Conservation (phyloP, 2,113 vertebrate genomes). For the Semnopithecus entellus region DNA sequence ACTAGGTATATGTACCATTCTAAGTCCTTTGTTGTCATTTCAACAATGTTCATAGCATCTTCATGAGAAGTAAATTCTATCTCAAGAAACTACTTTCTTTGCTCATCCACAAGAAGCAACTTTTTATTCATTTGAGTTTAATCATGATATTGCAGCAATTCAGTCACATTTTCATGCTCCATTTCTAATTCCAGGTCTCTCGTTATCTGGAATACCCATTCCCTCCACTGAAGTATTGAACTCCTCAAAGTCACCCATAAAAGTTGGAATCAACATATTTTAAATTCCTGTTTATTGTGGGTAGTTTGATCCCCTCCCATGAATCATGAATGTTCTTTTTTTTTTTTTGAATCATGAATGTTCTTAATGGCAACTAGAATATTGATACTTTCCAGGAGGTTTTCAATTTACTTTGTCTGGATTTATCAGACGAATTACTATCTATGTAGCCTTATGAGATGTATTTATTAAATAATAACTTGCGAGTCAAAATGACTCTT, state of each 20-base stretch:
- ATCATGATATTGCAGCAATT: not conserved
- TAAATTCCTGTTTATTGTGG: not conserved
- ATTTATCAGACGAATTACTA: not conserved
- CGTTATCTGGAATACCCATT: not conserved
- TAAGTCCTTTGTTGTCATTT: not conserved
- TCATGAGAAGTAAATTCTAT: not conserved
- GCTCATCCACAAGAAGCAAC: not conserved
- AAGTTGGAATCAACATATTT: not conserved
- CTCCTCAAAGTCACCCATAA: not conserved
- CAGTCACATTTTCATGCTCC: not conserved
- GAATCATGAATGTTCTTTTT: not conserved
- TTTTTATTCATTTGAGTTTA: not conserved
- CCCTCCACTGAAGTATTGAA: not conserved
- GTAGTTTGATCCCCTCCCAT: not conserved
- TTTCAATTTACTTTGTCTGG: not conserved
- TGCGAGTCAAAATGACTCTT: not conserved
- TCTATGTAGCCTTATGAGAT: not conserved
- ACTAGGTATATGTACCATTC: not conserved
- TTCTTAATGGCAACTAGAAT: not conserved
- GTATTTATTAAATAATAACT: not conserved
- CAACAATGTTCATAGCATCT: not conserved
- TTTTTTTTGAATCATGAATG: not conserved
- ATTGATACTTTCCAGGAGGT: not conserved
- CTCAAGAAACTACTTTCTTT: not conserved
- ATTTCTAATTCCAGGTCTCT: not conserved